A percentile compares a stretch with the other conserved stretches of the same genome.
phyloP scores from a whole-genome alignment of 2,888 invertebrate species.

The Oligia latruncula region DNA sequence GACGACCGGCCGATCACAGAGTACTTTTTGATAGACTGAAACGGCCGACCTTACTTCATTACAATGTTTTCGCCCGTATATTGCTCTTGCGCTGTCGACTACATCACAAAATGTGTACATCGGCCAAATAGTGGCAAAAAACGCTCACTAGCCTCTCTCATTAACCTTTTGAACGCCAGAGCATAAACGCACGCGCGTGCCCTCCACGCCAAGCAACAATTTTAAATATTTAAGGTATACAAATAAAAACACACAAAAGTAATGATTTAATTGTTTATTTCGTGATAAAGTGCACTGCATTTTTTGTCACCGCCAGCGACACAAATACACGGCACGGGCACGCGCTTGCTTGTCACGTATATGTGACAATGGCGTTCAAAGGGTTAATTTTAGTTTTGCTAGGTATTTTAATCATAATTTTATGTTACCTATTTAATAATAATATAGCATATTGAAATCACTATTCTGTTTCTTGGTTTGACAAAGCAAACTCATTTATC shows the following conservation, averaged over 20 bases:
- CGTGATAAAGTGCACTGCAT: no score
- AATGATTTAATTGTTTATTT: no score
- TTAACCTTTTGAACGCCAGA: not conserved
- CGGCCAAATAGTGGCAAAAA: not conserved
- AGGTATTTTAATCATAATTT: not conserved
- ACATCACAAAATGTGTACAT: not conserved
- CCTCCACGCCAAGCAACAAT: no score
- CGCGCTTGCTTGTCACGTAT: no score
- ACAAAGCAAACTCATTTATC: not conserved
- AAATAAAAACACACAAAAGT: no score
- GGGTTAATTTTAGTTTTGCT: not conserved
- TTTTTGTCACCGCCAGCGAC: no score
- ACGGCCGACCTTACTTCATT: not conserved
- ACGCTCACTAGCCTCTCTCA: not conserved
- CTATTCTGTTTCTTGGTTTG: not conserved
- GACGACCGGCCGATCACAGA: no score
- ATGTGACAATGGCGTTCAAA: no score
- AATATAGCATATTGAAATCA: constrained; percentile 2
- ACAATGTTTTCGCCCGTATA: not conserved
- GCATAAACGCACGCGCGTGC: no score
- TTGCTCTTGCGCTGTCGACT: not conserved
- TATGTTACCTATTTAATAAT: constrained; percentile 1
- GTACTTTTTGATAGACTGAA: no score
- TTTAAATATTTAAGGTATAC: no score
- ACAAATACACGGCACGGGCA: no score